Percentiles rank a stretch among this genome's conserved stretches.
Conservation (phyloP, 2,797 vertebrate species). For the Pagetopsis macropterus region DNA sequence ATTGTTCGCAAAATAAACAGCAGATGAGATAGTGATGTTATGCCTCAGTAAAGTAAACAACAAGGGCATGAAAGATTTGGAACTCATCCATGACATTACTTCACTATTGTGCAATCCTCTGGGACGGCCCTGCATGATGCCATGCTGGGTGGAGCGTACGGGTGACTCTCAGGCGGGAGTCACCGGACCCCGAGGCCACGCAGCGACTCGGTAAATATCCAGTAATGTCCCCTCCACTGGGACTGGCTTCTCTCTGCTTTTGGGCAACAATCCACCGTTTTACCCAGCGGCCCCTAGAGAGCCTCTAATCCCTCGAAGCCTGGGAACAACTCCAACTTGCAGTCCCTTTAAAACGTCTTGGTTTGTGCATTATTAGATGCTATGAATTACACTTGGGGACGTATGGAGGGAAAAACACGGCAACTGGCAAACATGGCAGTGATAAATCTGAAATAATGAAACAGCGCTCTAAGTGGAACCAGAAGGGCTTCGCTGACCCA, state of each 20-base stretch:
- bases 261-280: conserved; percentile 42
- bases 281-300: conserved; percentile 53
- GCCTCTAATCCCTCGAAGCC: conserved; percentile 60
- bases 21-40: conserved; percentile 35
- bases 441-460: conserved; percentile 86
- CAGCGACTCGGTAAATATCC: conserved; percentile 44
- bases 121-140: conserved; percentile 15
- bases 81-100: conserved; percentile 31
- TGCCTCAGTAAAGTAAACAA: conserved; percentile 26
- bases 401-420: conserved; percentile 65
- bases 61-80: conserved; percentile 29
- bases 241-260: conserved; percentile 33
- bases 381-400: conserved; percentile 66
- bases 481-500: conserved; percentile 73
- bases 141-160: conserved; percentile 4
- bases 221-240: conserved; percentile 48
- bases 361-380: conserved; percentile 70
- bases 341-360: conserved; percentile 61
- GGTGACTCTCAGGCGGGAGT: conserved; percentile 21
- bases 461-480: conserved; percentile 79
- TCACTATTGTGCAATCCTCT: conserved; percentile 16
- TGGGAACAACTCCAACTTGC: conserved; percentile 67
- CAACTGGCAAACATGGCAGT: conserved; percentile 76
- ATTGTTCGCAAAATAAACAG: conserved; percentile 36
- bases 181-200: conserved; percentile 12